A percentile compares a stretch with the other conserved stretches of the same genome.
Evolutionary conservation across 2,113 vertebrate genomes (phyloP).

Genomic region (Thalassarche chlororhynchos): DNA sequence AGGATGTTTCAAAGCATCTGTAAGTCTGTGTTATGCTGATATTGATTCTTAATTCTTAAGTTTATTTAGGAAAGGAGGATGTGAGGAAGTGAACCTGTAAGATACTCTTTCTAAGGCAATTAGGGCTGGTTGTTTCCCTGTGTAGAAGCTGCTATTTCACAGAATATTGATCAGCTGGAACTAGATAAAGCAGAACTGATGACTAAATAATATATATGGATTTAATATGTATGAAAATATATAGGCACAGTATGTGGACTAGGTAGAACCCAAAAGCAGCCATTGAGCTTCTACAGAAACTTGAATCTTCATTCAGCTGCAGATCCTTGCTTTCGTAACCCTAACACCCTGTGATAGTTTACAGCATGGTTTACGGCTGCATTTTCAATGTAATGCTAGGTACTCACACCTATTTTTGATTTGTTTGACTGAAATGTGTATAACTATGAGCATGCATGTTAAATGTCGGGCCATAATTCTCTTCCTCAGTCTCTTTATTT

Average conservation of each 20-base stretch:
- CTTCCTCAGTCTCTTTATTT: not conserved
- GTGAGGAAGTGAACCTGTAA: not conserved
- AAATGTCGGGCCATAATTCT: not conserved
- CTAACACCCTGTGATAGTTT: not conserved
- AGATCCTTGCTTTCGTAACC: not conserved
- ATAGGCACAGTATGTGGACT: not conserved
- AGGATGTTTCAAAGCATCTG: not conserved
- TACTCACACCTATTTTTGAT: not conserved
- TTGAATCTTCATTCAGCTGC: not conserved
- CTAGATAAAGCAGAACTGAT: not conserved
- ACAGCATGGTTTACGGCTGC: not conserved
- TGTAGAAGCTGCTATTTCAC: not conserved
- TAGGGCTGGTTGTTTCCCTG: not conserved
- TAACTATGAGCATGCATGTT: not conserved
- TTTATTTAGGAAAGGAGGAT: not conserved
- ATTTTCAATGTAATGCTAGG: not conserved
- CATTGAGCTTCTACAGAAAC: not conserved
- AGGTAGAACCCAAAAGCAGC: not conserved
- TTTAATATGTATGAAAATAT: not conserved
- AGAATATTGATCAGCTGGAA: not conserved
- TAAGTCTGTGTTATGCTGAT: not conserved
- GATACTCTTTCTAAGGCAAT: not conserved
- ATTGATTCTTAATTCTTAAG: not conserved
- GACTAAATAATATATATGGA: not conserved
- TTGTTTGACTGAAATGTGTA: not conserved